phyloP scores from a whole-genome alignment of 2,888 invertebrate genomes.

The Spialia ferax region DNA sequence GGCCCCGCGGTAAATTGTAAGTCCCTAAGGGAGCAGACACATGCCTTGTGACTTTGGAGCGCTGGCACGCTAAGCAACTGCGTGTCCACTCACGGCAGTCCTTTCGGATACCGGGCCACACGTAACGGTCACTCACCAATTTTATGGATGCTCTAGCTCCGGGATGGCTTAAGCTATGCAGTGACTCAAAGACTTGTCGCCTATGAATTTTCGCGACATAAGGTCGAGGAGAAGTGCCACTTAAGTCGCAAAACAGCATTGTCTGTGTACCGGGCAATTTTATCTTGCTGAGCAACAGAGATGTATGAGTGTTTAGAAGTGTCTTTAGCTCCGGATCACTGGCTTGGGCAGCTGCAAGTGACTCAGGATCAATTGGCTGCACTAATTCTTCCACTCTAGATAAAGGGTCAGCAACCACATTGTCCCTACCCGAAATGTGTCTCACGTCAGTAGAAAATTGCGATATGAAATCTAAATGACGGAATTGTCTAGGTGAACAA shows the following conservation, averaged over 20 bases:
- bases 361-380: not conserved
- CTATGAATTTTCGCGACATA: not conserved
- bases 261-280: not conserved
- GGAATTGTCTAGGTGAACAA: conserved; percentile 46
- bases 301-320: not conserved
- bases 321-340: not conserved
- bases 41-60: not conserved
- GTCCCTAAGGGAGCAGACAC: not conserved
- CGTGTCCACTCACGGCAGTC: not conserved
- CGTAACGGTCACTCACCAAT: not conserved
- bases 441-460: not conserved
- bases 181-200: not conserved
- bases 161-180: not conserved
- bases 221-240: not conserved
- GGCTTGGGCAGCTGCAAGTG: not conserved
- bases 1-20: not conserved
- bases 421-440: not conserved
- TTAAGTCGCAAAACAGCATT: not conserved
- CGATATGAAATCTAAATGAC: conserved; percentile 20
- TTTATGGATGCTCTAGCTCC: not conserved
- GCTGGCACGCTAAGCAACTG: not conserved
- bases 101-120: not conserved
- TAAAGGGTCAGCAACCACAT: conserved; percentile 3
- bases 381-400: not conserved
- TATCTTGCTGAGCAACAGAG: not conserved